Base-by-base conservation (phyloP, 2,797 vertebrate species). In the Percopsis omiscomaycus region DNA sequence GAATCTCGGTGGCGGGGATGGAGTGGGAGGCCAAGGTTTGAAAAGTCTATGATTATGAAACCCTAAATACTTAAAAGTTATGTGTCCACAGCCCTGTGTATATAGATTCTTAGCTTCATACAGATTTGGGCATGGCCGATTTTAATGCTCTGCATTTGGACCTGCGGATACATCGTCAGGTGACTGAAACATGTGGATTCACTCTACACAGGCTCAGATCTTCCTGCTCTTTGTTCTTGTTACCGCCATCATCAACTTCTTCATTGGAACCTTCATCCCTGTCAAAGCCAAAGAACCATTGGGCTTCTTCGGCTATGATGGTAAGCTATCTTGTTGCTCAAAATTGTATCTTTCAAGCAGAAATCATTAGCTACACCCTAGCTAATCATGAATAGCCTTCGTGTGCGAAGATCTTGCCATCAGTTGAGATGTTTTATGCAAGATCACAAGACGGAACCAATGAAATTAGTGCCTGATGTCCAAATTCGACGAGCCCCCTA, bases 11-110 rank as follows among this genome's bases (percentile, higher is more conserved):
- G 64, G 97, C 97, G 46, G 97, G 97, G 73, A 99, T 99, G 97
- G 97, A 99, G 65, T 99, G 97, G 97, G 97, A 99, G 89, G 95
- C 97, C 61, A 99, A 99, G 92, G 97, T 98, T 91, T n/a, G 64
- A 67, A 5, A 16, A 6, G 4, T 16, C 48, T 16, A 11, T 16
- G 13, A 27, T 74, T 64, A 32, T 59, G 22, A 22, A 22, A 22
- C 37, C 9, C 37, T 9, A 42, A 48, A 48, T 45, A 5, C 44
- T 45, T 45, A 48, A 13, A 13, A 15, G n/a, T 48, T 48, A 12
- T 45, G 47, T 48, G 12, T 32, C 30, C 30, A 32, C 30, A 32
- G 3, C 30, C 5, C 30, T 32, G 30, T 3, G 30, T 42, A 42
- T 42, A 9, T 42, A 42, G 37, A 42, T 42, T 22, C 22, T 22